Evolutionary conservation across 2,888 invertebrate genomes (phyloP), one percentile per base, ranked within the genome.

Genomic region (Ochropleura leucogaster): DNA sequence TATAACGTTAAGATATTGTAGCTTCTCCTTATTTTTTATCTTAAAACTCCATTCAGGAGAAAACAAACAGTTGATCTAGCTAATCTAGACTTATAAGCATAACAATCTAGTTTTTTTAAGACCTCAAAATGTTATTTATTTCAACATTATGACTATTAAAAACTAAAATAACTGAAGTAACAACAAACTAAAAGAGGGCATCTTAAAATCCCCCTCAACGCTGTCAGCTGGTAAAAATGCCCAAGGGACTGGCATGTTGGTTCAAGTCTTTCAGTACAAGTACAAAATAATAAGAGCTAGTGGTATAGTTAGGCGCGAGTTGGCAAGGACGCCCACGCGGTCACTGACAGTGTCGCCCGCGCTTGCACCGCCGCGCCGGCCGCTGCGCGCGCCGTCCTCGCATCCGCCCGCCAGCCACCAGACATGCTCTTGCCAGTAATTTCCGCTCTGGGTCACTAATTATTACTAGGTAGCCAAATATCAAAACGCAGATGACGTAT

Each of bases 261-360:
- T 70, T 57, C 18, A 42, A 51, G 46, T 47, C n/a, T 55, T 68
- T 65, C 12, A 59, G 20, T 57, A 57, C 16, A 74, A 30, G 12
- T 44, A 55, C 51, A 55, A 76, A 55, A 20, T 40, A 60, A 51
- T 65, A 18, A 14, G 4, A 57, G 68, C 62, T 78, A 71, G 76
- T 72, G 63, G 47, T 80, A 51, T 81, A 72, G 76, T 76, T 77
- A 79, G 68, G 44, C 65, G 49, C 47, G n/a, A 57, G 30, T 66
- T 71, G 78, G 85, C 92, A 93, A 93, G 94, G 93, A 88, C 93
- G 89, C 81, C 78, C 81, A 86, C 83, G 88, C 92, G 94, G 93
- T 93, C 94, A 94, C 90, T 94, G 93, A 92, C 93, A 91, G 92
- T 84, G 60, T 44, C 71, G 65, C 49, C 68, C 20, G 65, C 74